Evolutionary conservation across 2,888 invertebrate genomes (phyloP).

Genomic region (Phyllotreta cruciferae): DNA sequence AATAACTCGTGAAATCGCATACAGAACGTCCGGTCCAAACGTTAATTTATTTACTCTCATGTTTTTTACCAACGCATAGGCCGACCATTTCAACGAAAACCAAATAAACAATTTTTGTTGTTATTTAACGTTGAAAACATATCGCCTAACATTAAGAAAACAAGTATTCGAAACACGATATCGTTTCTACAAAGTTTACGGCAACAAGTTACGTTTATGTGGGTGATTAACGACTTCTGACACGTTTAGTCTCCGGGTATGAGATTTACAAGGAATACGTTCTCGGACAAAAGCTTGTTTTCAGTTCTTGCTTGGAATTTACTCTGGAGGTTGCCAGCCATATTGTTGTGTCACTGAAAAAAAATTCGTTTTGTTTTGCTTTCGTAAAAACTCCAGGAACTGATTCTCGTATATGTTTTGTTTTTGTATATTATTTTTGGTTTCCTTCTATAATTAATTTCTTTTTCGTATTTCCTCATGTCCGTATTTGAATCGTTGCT

Average conservation of each 20-base stretch:
- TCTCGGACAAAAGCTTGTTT: slow-evolving; percentile 40
- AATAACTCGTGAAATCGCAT: background rate
- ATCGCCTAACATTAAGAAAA: slow-evolving; percentile 31
- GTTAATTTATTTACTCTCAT: slow-evolving; percentile 3
- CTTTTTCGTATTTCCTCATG: too few relatives aligned
- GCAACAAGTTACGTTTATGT: slow-evolving; percentile 41
- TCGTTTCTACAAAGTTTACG: slow-evolving; percentile 37
- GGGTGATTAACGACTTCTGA: slow-evolving; percentile 47
- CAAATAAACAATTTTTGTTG: slow-evolving; percentile 25
- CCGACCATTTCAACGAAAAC: slow-evolving; percentile 23
- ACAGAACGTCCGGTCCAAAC: slow-evolving; percentile 3
- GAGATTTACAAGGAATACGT: slow-evolving; percentile 44
- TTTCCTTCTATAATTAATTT: too few relatives aligned
- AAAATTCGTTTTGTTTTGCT: slow-evolving; percentile 4
- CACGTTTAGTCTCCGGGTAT: slow-evolving; percentile 45
- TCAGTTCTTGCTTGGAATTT: slow-evolving; percentile 33
- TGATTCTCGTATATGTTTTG: too few relatives aligned
- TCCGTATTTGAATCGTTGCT: too few relatives aligned
- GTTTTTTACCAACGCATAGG: slow-evolving; percentile 3
- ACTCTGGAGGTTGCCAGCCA: slow-evolving; percentile 22
- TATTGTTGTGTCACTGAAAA: slow-evolving; percentile 9
- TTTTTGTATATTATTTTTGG: too few relatives aligned
- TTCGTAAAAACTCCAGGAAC: background rate
- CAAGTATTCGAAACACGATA: slow-evolving; percentile 38
- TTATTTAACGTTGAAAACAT: slow-evolving; percentile 27